These are phyloP conservation scores for Tupaia tana DNA, from an alignment of 2,113 vertebrate genomes.

Conservation along the genomic window DNA sequence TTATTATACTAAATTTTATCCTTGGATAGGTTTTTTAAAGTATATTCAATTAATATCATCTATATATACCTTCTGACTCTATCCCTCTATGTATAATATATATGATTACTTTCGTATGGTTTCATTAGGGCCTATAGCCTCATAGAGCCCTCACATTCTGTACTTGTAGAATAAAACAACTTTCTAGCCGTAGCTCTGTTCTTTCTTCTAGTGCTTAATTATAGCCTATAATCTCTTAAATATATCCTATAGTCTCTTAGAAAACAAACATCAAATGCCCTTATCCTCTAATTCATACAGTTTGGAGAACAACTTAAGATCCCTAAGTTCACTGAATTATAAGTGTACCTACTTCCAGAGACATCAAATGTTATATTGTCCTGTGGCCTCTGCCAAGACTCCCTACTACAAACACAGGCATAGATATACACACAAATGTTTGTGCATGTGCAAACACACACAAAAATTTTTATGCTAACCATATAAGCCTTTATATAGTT, in stretches of 20 bases:
- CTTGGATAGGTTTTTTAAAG: not conserved
- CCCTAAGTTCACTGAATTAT: not conserved
- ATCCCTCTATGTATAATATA: not conserved
- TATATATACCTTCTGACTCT: not conserved
- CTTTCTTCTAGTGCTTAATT: not conserved
- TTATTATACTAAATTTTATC: not conserved
- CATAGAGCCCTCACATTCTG: not conserved
- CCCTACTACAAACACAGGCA: not conserved
- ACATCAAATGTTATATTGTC: not conserved
- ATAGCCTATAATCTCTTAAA: not conserved
- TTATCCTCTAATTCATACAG: not conserved
- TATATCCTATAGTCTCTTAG: not conserved
- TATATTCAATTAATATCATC: not conserved
- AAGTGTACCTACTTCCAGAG: not conserved
- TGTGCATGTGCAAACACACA: not conserved
- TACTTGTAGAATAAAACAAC: not conserved
- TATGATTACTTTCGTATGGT: not conserved
- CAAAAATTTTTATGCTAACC: not conserved
- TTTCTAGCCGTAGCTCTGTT: not conserved
- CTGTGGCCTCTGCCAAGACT: not conserved
- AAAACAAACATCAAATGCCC: not conserved
- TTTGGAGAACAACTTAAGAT: not conserved
- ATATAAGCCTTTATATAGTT: not conserved
- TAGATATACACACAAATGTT: too few species aligned
- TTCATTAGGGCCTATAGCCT: not conserved